Evolutionary conservation across 2,888 invertebrate species (phyloP), one percentile per base, ranked within the genome.

Genomic region (Ichneumoninae sp.): DNA sequence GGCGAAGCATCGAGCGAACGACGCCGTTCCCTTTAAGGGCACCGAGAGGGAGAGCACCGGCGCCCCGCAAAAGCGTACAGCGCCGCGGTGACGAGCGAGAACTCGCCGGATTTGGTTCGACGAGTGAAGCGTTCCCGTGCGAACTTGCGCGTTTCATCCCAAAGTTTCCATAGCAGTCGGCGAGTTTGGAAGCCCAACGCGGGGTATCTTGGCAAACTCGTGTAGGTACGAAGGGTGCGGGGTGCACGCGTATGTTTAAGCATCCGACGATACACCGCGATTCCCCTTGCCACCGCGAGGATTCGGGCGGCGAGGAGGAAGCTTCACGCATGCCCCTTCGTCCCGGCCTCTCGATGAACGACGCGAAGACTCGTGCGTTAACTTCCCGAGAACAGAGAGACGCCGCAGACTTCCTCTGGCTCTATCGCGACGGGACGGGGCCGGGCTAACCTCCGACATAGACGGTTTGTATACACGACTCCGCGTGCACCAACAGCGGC

Each of bases 121-220:
- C 40, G 74, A 76, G 60, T 63, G 52, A 77, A 44, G 40, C 57
- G 26, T 66, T 75, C 71, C 71, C 36, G 66, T 54, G n/a, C 66
- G 71, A 85, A 82, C 75, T 85, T 79, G 40, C 65, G 65, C 79
- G 65, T n/a, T 6, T 79, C 75, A 47, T 75, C 78, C 36, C 50
- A 70, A 33, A 52, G 65, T 80, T 82, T 60, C 65, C 65, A 50
- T 57, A 60, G 22, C 75, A 63, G 54, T 77, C 36, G 44, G 73
- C 22, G 82, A 63, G 82, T 82, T 73, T 33, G 19, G 77, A 82
- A 71, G 68, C 71, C 47, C 74, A n/a, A 36, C 65, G 74, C 74
- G 33, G 65, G 3, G 44, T 44, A 65, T 63, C 74, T 47, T 19
- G 19, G 74, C 30, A 33, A 63, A 63, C 63, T 75, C 74, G 47